Conservation (phyloP, 2,797 vertebrate species). For the Acanthopagrus latus region DNA sequence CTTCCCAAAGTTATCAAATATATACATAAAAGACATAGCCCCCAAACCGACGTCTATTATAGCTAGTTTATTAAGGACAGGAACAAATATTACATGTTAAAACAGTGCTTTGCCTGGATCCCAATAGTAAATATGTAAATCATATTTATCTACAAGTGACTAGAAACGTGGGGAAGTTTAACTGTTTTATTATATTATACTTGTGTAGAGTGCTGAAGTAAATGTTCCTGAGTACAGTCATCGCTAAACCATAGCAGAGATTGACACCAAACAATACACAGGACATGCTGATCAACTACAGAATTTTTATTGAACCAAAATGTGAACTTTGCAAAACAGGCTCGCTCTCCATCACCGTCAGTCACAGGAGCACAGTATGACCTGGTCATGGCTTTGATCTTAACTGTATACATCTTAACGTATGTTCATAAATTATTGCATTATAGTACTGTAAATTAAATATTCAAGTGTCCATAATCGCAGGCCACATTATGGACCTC, state of each 20-base stretch:
- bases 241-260: no score
- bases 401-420: slow-evolving; percentile 25
- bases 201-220: background rate
- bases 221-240: no score
- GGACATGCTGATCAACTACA: slow-evolving; percentile 48
- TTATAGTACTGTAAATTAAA: slow-evolving; percentile 43
- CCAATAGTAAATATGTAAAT: background rate
- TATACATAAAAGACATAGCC: no score
- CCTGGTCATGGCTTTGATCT: slow-evolving; percentile 57
- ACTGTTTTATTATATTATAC: no score
- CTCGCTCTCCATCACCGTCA: slow-evolving; percentile 33
- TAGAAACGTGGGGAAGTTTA: background rate
- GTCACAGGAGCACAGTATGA: slow-evolving; percentile 52
- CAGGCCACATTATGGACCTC: slow-evolving; percentile 19
- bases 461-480: slow-evolving; percentile 47
- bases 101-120: no score
- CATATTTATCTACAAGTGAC: background rate
- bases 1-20: no score
- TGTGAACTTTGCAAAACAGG: slow-evolving; percentile 55
- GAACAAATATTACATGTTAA: no score
- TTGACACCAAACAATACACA: slow-evolving; percentile 5
- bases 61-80: no score
- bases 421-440: slow-evolving; percentile 67
- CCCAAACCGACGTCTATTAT: no score
- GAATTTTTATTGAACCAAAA: slow-evolving; percentile 73